Conservation (phyloP, 2,113 vertebrate genomes). For the Anseranas semipalmata region DNA sequence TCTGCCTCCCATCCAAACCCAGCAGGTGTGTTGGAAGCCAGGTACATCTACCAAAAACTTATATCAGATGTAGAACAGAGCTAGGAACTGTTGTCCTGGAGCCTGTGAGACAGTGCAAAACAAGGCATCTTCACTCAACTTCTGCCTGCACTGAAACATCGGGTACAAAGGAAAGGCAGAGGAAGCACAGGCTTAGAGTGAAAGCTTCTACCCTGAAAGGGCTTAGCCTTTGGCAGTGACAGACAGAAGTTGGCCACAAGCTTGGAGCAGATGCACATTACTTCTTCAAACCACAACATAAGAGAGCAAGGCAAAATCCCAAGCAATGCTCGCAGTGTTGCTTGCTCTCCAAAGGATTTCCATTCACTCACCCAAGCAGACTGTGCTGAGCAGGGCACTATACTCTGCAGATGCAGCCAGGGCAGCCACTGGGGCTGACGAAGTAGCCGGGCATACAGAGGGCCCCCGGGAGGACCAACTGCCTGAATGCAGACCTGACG, state of each 20-base stretch:
- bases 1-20: background rate
- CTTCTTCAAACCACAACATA: background rate
- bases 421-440: background rate
- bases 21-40: background rate
- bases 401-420: background rate
- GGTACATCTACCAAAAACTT: background rate
- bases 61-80: background rate
- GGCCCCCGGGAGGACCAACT: background rate
- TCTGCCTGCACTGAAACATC: background rate
- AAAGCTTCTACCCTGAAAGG: background rate
- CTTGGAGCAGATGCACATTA: background rate
- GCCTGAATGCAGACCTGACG: background rate
- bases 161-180: background rate
- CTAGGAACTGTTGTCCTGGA: background rate
- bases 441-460: background rate
- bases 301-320: background rate
- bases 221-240: background rate
- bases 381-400: background rate
- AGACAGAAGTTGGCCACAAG: background rate
- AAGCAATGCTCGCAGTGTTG: background rate
- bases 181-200: background rate
- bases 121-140: background rate
- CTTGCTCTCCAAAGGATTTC: background rate
- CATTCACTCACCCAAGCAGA: background rate
- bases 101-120: background rate